Evolutionary conservation across 2,113 vertebrate genomes (phyloP), one percentile per base, ranked within the genome.

Genomic region (Petrocephalus zakoni): DNA sequence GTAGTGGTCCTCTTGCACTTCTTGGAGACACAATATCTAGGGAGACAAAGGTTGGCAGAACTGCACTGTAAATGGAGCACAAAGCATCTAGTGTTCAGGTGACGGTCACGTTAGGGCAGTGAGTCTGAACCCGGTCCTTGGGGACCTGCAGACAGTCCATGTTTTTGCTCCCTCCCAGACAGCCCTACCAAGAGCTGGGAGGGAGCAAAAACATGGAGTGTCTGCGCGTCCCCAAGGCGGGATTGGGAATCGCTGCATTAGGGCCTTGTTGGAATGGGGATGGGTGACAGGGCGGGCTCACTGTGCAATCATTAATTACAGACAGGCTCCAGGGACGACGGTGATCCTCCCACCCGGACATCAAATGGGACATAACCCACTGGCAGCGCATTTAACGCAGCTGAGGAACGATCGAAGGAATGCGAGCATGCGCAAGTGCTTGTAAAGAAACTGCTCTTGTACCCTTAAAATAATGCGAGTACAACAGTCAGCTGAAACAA

Each of bases 1-100:
- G 29, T 97, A 99, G 92, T 99, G 98, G 92, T 99, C 96, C 94
- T 97, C 95, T 93, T 99, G 98, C 82, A 99, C 98, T 93, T 99
- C 98, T 93, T 99, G 98, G 84, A 99, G 97, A 95, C 98, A 99
- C 87, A 99, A 94, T 81, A 99, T 96, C 98, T 99, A 90, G 0
- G 90, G 87, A 78, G 61, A 92, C 88, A 92, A 87, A 56, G 52
- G 89, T n/a, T 75, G 46, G 47, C 68, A 89, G 42, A 51, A 21
- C 49, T 51, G 51, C 25, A 55, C 46, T 82, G 13, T 55, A 21
- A 87, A 49, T 47, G 11, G n/a, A 29, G 51, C 53, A 47, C 10
- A 89, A 17, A 75, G 4, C 46, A 88, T 46, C 4, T 46, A n/a
- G 46, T 22, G 19, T 25, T 49, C 25, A 52, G 42, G 5, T 87